Base-by-base conservation (phyloP, 2,888 invertebrate genomes). In the Archips xylosteana region DNA sequence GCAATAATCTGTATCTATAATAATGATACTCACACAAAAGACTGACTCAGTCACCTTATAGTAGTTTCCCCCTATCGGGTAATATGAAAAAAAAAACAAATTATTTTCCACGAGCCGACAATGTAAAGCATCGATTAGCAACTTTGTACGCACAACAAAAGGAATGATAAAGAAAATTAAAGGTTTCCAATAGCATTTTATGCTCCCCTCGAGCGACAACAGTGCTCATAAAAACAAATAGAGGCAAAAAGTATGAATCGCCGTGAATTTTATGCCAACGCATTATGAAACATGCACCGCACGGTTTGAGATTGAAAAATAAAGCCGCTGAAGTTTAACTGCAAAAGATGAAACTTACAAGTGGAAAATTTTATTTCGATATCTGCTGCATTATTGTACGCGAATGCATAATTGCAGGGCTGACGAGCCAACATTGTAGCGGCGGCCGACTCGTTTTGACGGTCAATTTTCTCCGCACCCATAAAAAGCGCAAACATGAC, bases 151-250 rank as follows among this genome's bases (percentile, higher is more conserved):
- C 73, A 76, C 83, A 87, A 90, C 89, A 90, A 89, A 90, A 89
- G 87, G 85, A 87, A 89, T 92, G 90, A 91, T 92, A 90, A 87
- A 89, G 90, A 91, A 92, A 90, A 92, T 92, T 92, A 91, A 92
- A 88, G 89, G 92, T 92, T 92, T 88, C 87, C 89, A 88, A 89
- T 91, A 85, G 86, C 89, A 87, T 92, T 92, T 92, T 92, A 92
- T 88, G 92, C 91, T 90, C 89, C 86, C 89, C 86, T 86, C 87
- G 85, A 92, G 91, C 90, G 92, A 92, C 92, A 92, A 89, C 88
- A 83, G 82, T 85, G 84, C 84, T 84, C 87, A 84, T 92, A 90
- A 92, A 92, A 89, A 83, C 87, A 87, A 90, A 82, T 88, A 87
- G 87, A 89, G 85, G 83, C 83, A 83, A 83, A 67, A 79, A 79